These are phyloP conservation scores for Octodon degus DNA, from an alignment of 2,113 vertebrate species.

Conservation along the genomic window DNA sequence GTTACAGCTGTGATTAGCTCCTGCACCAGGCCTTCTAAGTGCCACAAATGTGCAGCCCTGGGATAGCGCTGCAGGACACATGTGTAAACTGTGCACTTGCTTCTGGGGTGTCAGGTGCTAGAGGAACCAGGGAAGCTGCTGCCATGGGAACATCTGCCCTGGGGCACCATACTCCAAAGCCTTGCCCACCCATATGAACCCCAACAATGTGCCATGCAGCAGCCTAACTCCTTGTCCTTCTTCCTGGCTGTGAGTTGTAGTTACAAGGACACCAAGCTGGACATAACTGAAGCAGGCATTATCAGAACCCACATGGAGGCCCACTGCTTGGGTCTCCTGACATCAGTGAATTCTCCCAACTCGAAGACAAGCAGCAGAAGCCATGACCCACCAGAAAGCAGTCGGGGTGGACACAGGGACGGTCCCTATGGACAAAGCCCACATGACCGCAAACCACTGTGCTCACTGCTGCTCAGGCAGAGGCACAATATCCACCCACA, in stretches of 20 bases:
- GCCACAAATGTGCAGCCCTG: accelerated
- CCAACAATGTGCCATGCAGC: accelerated
- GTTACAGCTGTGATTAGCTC: accelerated
- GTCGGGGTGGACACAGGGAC: not conserved
- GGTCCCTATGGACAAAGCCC: not conserved
- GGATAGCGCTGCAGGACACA: accelerated
- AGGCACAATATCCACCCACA: accelerated
- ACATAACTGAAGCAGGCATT: not conserved
- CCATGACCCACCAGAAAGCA: not conserved
- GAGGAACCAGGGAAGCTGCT: accelerated
- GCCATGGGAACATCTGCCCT: not conserved
- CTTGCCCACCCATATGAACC: not conserved
- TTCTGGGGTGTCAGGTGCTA: accelerated
- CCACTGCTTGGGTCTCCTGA: not conserved
- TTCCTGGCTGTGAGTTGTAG: accelerated
- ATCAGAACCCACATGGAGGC: not conserved
- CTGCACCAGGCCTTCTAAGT: not conserved
- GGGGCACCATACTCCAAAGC: not conserved
- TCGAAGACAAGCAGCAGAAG: accelerated
- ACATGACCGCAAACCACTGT: not conserved
- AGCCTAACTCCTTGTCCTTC: not conserved
- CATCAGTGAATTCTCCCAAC: not conserved
- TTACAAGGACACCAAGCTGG: accelerated
- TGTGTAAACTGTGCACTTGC: accelerated
- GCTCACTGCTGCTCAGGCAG: not conserved